Evolutionary conservation across 2,113 vertebrate genomes (phyloP).

Genomic region (Arvicanthis niloticus): DNA sequence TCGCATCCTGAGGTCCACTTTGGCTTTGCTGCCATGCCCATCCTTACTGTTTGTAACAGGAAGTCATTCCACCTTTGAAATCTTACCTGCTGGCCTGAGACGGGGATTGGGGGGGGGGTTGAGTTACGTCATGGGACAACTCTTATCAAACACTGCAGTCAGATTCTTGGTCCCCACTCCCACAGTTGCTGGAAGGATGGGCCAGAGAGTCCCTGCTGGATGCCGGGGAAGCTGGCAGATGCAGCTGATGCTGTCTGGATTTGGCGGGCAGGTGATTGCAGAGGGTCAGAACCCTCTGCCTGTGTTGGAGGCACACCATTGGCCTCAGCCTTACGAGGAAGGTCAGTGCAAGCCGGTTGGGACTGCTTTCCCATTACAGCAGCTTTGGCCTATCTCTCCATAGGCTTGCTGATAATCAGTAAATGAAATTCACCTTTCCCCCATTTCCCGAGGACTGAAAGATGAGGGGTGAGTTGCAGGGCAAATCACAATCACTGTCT

Average conservation of each 20-base stretch:
- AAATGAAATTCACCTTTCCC: slow-evolving; percentile 65
- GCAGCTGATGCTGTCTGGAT: background rate
- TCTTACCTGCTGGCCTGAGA: background rate
- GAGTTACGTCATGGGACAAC: rapidly evolving
- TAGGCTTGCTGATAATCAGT: slow-evolving; percentile 60
- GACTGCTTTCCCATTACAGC: background rate
- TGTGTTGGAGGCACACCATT: background rate
- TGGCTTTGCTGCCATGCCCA: no score
- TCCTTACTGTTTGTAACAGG: no score
- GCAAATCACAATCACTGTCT: background rate
- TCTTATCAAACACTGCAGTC: rapidly evolving
- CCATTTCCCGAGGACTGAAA: background rate
- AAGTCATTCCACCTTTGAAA: background rate
- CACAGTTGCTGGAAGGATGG: rapidly evolving
- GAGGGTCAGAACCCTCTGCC: rapidly evolving
- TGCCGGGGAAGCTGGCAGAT: background rate
- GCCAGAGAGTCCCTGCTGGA: background rate
- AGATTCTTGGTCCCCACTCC: background rate
- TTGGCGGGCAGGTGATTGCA: background rate
- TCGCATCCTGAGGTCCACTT: background rate
- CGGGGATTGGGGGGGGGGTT: rapidly evolving
- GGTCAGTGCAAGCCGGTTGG: rapidly evolving
- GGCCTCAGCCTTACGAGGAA: background rate
- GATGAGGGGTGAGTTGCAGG: slow-evolving; percentile 3
- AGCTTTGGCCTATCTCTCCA: background rate